Conservation (phyloP, 1,140 invertebrate species). For the Pseudomyrmex dendroicus region DNA sequence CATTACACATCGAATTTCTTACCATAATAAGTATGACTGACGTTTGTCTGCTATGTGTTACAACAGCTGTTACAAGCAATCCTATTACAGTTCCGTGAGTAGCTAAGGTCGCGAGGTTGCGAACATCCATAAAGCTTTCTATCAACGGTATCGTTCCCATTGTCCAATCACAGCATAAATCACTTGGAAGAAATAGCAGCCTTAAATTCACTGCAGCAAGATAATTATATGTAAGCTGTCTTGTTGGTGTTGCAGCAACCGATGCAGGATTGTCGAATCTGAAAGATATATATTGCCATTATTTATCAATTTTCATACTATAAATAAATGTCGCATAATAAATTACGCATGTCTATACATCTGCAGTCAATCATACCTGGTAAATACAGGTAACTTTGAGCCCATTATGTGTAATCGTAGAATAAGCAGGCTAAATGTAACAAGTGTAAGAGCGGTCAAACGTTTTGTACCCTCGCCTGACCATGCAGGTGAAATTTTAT, state of each 20-base stretch:
- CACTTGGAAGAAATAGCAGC: conserved; percentile 94
- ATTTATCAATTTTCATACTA: not conserved
- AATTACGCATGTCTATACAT: conserved; percentile 21
- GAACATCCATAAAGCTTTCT: conserved; percentile 90
- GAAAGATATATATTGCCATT: conserved; percentile 70
- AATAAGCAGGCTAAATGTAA: conserved; percentile 93
- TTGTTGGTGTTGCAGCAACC: conserved; percentile 90
- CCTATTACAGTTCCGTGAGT: conserved; percentile 89
- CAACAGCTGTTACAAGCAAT: conserved; percentile 88
- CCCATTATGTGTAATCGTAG: conserved; percentile 97
- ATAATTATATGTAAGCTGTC: conserved; percentile 97
- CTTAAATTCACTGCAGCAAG: conserved; percentile 95
- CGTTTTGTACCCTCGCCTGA: conserved; percentile 91
- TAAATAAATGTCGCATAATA: conserved; percentile 10
- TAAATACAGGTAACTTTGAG: conserved; percentile 97
- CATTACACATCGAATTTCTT: conserved; percentile 61
- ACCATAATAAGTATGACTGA: conserved; percentile 94
- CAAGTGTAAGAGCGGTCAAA: conserved; percentile 90
- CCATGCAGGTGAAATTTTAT: conserved; percentile 88
- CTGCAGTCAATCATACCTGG: conserved; percentile 87
- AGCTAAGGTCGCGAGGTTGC: conserved; percentile 94
- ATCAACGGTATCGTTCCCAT: conserved; percentile 98
- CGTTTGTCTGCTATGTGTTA: conserved; percentile 88
- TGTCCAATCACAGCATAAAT: conserved; percentile 99
- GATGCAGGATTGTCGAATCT: conserved; percentile 98